phyloP scores from a whole-genome alignment of 23 tunicate species.

The Styela plicata region DNA sequence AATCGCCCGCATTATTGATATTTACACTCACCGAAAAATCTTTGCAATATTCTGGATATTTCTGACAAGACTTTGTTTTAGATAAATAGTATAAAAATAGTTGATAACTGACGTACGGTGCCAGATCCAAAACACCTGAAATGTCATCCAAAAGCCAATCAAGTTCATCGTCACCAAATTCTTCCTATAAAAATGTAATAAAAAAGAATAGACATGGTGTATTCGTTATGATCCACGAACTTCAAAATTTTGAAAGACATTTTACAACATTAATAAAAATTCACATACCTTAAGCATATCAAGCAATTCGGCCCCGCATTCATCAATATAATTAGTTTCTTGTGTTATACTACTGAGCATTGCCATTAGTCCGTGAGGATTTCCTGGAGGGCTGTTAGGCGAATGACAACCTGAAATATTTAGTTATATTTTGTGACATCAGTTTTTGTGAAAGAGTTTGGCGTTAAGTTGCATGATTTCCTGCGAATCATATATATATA shows the following conservation, averaged over 20 bases:
- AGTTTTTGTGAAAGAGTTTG: too few species aligned
- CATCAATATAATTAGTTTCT: background rate
- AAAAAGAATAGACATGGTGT: too few species aligned
- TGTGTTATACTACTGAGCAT: background rate
- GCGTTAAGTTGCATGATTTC: too few species aligned
- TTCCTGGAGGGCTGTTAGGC: background rate
- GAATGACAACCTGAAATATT: background rate
- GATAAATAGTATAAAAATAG: background rate
- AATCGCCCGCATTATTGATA: too few species aligned
- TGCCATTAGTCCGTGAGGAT: background rate
- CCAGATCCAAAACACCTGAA: background rate
- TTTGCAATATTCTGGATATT: background rate
- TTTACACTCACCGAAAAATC: background rate
- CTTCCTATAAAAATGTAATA: background rate
- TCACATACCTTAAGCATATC: background rate
- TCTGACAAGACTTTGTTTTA: background rate
- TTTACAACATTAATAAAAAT: background rate
- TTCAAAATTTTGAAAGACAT: background rate
- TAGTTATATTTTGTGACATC: too few species aligned
- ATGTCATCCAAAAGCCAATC: background rate
- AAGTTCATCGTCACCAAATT: background rate
- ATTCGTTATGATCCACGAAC: background rate
- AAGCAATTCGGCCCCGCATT: background rate
- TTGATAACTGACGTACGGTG: background rate
- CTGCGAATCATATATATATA: too few species aligned